Base-by-base conservation (phyloP, 2,113 vertebrate species). In the Solenodon paradoxus region DNA sequence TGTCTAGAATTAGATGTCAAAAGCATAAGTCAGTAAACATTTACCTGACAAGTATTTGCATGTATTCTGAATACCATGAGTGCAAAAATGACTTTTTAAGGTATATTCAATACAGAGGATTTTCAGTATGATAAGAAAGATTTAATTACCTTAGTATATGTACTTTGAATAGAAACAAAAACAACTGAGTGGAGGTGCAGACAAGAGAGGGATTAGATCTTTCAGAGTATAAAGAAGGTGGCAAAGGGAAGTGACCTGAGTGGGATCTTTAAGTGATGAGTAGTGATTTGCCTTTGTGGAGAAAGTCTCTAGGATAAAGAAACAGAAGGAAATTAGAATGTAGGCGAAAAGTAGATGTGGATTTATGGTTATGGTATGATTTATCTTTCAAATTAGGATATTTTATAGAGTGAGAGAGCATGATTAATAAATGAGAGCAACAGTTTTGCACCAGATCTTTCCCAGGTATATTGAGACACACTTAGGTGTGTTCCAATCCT, bases 191-290 rank as follows among this genome's bases (percentile, higher is more conserved):
- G 10, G 2, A 20, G 40, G 13, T 72, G 30, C 3, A 79, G 32
- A 71, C 2, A 26, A 64, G 3, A 40, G 3, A 61, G 2, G 0
- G 3, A 40, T 61, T 42, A 63, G 20, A n/a, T 16, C 10, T 75
- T 85, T 53, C 11, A 59, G 22, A 42, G 15, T 83, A 88, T 78
- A 74, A 82, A 79, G 3, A 57, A 57, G 9, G 9, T 3, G 20
- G 8, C 7, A 28, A 19, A 47, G 42, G 3, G 7, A 40, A 0
- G 13, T 45, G 20, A 77, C 32, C n/a, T 45, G 9, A 61, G 19
- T 17, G 59, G 72, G 5, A 5, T n/a, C 38, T 63, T 68, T 17
- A 20, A n/a, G 0, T 9, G 11, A 40, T 38, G 3, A 4, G 7
- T 47, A 38, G 53, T 71, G 9, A 63, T 57, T 35, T 79, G 22